Evolutionary conservation across 2,113 vertebrate species (phyloP), one percentile per base, ranked within the genome.

Genomic region (Vulpes lagopus): DNA sequence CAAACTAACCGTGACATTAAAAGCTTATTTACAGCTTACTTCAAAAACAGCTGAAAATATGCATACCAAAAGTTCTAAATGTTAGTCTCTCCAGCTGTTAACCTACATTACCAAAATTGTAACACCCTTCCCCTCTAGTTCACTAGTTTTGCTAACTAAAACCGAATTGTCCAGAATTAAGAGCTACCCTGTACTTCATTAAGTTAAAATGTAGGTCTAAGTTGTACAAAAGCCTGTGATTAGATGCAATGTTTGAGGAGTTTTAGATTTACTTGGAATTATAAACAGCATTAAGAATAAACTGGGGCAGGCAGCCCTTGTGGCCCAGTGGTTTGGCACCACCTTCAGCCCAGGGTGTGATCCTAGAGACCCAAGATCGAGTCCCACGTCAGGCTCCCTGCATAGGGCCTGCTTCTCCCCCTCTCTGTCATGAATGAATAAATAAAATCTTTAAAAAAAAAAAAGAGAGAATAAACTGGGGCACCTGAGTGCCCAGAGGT

Each of bases 31-130:
- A 96, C 12, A 94, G 67, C 30, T 91, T 79, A 93, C 53, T 64
- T 84, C 86, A 89, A 87, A 97, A 96, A 95, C 32, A 97, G 96
- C 32, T 27, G 12, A 96, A 95, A 95, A 81, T 76, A 76, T 51
- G 32, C 53, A 93, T n/a, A 84, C 23, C 43, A 80, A 93, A 7
- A 15, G 12, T 16, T 64, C 43, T 51, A 78, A 32, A 55, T 78
- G 57, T 80, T 96, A 87, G 74, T 83, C 69, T 80, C 69, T 78
- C 32, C 82, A 94, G 25, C 19, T 67, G 9, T 76, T 95, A 92
- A 79, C 15, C 53, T 92, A 73, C 11, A 91, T 43, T 87, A 93
- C 65, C 79, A 98, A 97, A 94, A 85, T 0, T 94, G 30, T 16
- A 93, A 67, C 30, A 91, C 2, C 43, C 86, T 94, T 59, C 64